These are phyloP conservation scores for Loripinus fragilis DNA, from an alignment of 2,888 invertebrate genomes.

Conservation along the genomic window DNA sequence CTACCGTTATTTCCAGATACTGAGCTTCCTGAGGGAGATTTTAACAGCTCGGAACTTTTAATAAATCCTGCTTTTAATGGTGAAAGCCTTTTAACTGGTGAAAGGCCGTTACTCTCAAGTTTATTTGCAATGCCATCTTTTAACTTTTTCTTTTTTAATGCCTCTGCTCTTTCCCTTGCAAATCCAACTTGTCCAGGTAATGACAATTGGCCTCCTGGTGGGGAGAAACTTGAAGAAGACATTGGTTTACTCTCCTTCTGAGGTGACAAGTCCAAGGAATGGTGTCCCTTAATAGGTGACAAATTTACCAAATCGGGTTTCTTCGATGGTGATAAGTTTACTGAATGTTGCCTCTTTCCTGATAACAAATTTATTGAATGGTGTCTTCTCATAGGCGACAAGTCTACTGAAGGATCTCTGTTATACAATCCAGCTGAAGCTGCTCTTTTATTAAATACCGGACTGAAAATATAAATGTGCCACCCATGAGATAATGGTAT, in stretches of 20 bases:
- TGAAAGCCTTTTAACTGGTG: constrained; percentile 3
- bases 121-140: constrained; percentile 31
- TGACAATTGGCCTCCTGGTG: neutral
- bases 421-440: neutral
- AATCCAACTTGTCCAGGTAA: constrained; percentile 35
- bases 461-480: neutral
- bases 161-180: constrained; percentile 40
- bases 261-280: neutral
- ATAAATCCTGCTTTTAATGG: constrained; percentile 34
- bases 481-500: no score
- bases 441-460: neutral
- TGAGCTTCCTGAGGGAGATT: neutral
- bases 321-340: no score
- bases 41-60: constrained; percentile 46
- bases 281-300: neutral
- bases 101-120: neutral
- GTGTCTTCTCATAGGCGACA: no score
- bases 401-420: neutral
- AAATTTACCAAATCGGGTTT: neutral
- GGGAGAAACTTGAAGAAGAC: neutral
- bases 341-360: neutral
- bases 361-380: neutral
- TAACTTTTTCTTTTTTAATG: constrained; percentile 23
- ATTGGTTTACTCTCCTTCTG: neutral
- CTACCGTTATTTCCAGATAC: neutral